These are phyloP conservation scores for Nannobrachium achirus DNA, from an alignment of 2,113 vertebrate species.

Conservation along the genomic window DNA sequence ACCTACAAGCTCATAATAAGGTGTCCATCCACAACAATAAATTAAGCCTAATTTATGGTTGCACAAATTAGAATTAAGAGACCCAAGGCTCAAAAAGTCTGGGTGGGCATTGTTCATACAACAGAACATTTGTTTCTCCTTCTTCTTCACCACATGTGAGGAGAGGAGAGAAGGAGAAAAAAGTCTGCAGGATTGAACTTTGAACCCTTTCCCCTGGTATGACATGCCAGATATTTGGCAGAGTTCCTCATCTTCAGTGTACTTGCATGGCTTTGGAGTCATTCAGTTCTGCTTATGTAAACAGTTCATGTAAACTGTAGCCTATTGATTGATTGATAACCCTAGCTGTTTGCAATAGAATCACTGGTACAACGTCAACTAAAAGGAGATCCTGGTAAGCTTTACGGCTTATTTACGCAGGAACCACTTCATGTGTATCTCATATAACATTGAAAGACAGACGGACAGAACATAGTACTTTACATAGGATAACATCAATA, in stretches of 20 bases:
- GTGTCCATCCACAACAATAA: no score
- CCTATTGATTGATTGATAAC: no score
- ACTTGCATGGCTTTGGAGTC: conserved; percentile 14
- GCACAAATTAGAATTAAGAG: conserved; percentile 15
- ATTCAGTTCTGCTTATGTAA: conserved; percentile 8
- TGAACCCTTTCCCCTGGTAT: conserved; percentile 35
- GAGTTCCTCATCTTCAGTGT: conserved; percentile 28
- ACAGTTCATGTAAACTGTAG: neutral
- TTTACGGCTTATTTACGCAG: no score
- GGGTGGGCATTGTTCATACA: conserved; percentile 39
- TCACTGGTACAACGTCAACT: no score
- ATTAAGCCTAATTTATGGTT: no score
- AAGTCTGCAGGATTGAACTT: conserved; percentile 36
- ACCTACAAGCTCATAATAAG: no score
- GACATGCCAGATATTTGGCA: conserved; percentile 39
- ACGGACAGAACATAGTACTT: no score
- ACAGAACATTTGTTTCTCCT: conserved; percentile 29
- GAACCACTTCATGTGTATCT: no score
- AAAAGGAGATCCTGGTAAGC: no score
- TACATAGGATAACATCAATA: no score
- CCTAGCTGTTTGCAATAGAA: no score
- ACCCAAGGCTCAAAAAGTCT: conserved; percentile 25
- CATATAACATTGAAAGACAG: no score
- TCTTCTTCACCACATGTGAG: conserved; percentile 70
- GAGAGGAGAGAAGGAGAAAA: conserved; percentile 53